Evolutionary conservation across 2,113 vertebrate genomes (phyloP).

Genomic region (Synchiropus splendidus): DNA sequence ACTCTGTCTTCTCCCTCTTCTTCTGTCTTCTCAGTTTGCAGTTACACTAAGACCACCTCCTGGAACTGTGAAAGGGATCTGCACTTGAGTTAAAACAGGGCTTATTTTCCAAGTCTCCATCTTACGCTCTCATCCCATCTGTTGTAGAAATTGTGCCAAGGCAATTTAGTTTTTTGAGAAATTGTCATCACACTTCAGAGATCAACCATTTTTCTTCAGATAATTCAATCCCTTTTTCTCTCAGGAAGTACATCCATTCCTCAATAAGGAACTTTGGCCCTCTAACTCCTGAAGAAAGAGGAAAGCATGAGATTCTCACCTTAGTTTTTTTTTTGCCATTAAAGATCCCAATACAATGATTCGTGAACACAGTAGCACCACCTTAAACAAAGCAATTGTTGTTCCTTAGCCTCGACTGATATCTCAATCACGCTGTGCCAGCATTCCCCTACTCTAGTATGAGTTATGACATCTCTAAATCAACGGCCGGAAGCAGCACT

Average conservation of each 20-base stretch:
- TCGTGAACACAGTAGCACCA: slow-evolving; percentile 50
- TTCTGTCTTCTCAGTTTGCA: slow-evolving; percentile 34
- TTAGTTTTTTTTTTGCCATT: slow-evolving; percentile 29
- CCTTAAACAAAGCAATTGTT: slow-evolving; percentile 33
- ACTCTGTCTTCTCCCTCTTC: not conserved
- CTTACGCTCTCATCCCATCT: slow-evolving; percentile 51
- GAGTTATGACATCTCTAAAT: slow-evolving; percentile 68
- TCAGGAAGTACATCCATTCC: no score
- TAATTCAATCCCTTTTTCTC: slow-evolving; percentile 15
- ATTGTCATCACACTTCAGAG: no score
- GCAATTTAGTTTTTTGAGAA: slow-evolving; percentile 27
- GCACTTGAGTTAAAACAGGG: slow-evolving; percentile 45
- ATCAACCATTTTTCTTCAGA: no score
- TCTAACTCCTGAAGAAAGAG: not conserved
- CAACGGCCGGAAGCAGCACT: slow-evolving; percentile 41
- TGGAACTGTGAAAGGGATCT: slow-evolving; percentile 24
- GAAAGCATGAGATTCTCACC: slow-evolving; percentile 29
- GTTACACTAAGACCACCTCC: slow-evolving; percentile 7
- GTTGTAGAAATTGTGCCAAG: slow-evolving; percentile 41
- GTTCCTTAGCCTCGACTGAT: slow-evolving; percentile 7
- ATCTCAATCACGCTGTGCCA: slow-evolving; percentile 15
- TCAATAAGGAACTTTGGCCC: no score
- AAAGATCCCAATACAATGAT: slow-evolving; percentile 32
- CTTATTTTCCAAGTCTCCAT: no score
- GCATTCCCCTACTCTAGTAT: slow-evolving; percentile 55